Percentiles rank a stretch among this genome's conserved stretches.
These are phyloP conservation scores for Trichosurus vulpecula DNA, from an alignment of 2,797 vertebrate species.

Conservation along the genomic window DNA sequence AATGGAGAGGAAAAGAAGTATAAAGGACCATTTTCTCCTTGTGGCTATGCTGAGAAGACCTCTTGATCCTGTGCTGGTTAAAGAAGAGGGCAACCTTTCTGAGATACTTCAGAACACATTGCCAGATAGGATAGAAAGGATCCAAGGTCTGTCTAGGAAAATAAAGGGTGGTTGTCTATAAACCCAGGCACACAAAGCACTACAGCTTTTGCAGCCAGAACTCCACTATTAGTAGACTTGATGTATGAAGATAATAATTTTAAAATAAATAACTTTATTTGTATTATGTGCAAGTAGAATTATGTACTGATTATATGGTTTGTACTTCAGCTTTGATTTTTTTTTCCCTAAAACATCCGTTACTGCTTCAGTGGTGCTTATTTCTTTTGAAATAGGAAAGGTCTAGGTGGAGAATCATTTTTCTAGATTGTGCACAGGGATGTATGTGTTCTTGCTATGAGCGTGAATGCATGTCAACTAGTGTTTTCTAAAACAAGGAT, in stretches of 20 bases:
- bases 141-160: not conserved
- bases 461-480: not conserved
- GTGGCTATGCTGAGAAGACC: not conserved
- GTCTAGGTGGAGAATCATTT: not conserved
- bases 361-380: not conserved
- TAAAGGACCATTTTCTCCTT: not conserved
- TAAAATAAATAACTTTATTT: not conserved
- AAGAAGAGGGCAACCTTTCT: conserved; percentile 1
- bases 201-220: not conserved
- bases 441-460: not conserved
- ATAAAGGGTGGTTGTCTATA: not conserved
- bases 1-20: conserved; percentile 23
- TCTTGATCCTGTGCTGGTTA: not conserved
- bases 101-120: conserved; percentile 2
- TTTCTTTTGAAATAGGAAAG: not conserved
- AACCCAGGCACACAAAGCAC: not conserved
- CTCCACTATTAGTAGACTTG: not conserved
- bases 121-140: conserved; percentile 20
- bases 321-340: conserved; percentile 16
- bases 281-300: conserved; percentile 2
- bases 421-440: not conserved
- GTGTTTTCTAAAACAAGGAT: conserved; percentile 25
- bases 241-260: not conserved
- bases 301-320: conserved; percentile 22
- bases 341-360: conserved; percentile 1